Evolutionary conservation across 1,140 invertebrate genomes (phyloP).

Genomic region (Euwallacea similis): DNA sequence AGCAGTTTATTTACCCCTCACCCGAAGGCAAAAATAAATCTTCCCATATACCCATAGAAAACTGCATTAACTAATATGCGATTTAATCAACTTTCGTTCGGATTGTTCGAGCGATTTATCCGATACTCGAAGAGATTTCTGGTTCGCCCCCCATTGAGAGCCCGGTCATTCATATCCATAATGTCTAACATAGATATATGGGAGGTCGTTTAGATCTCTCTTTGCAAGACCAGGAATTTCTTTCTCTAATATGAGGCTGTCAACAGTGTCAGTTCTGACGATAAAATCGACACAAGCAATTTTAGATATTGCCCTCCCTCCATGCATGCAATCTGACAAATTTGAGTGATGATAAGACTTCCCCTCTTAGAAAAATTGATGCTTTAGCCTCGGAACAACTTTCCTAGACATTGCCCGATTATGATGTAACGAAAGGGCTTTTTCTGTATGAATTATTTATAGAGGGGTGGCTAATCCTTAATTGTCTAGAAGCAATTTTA

Average conservation of each 20-base stretch:
- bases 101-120: constrained; percentile 33
- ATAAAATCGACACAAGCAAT: constrained; percentile 12
- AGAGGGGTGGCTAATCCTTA: no score
- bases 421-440: constrained; percentile 8
- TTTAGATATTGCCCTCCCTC: constrained; percentile 11
- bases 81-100: constrained; percentile 34
- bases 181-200: constrained; percentile 8
- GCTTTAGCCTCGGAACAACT: constrained; percentile 4
- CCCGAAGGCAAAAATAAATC: constrained; percentile 13
- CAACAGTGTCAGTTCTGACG: no score
- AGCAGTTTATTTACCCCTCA: constrained; percentile 2
- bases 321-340: constrained; percentile 21
- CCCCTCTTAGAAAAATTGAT: constrained; percentile 6
- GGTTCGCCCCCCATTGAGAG: constrained; percentile 21
- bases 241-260: no score
- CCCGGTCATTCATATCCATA: constrained; percentile 27
- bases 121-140: constrained; percentile 27
- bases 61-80: constrained; percentile 33
- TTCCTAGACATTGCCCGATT: background rate
- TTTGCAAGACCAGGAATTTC: no score
- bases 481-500: no score
- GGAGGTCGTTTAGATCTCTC: background rate
- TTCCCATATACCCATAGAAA: background rate
- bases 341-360: constrained; percentile 23
- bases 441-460: constrained; percentile 20